phyloP scores from a whole-genome alignment of 2,113 vertebrate species.

The Scatophagus argus region DNA sequence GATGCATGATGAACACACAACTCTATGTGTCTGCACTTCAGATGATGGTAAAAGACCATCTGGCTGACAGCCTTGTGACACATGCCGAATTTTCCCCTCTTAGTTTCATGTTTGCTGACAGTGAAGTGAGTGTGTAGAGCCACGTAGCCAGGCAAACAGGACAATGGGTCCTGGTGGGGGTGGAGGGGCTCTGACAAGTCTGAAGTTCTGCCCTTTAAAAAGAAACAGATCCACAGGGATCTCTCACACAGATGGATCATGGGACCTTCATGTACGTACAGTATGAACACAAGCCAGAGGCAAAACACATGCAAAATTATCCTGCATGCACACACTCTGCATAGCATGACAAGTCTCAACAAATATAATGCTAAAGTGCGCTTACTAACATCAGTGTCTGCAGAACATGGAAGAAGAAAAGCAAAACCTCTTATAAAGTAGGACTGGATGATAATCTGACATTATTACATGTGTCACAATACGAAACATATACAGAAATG shows the following conservation, averaged over 20 bases:
- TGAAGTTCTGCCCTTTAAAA: constrained; percentile 7
- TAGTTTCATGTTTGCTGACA: constrained; percentile 29
- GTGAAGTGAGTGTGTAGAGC: constrained; percentile 28
- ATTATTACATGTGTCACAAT: background rate
- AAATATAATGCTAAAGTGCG: background rate
- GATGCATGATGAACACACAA: constrained; percentile 6
- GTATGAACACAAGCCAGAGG: constrained; percentile 5
- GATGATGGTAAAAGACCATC: background rate
- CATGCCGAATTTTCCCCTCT: background rate
- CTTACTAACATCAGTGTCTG: background rate
- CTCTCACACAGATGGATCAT: constrained; percentile 10
- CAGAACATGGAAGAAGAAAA: background rate
- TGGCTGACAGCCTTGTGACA: background rate
- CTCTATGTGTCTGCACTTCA: background rate
- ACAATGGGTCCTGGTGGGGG: background rate
- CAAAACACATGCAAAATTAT: background rate
- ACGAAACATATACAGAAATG: background rate
- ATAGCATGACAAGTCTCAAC: constrained; percentile 28
- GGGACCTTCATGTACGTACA: background rate
- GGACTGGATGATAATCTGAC: no score
- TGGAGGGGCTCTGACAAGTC: background rate
- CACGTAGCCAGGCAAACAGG: constrained; percentile 41
- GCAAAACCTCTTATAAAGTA: no score
- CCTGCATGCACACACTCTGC: background rate
- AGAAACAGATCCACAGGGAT: background rate